Evolutionary conservation across 1,140 invertebrate genomes (phyloP).

Genomic region (Eurosta solidaginis): DNA sequence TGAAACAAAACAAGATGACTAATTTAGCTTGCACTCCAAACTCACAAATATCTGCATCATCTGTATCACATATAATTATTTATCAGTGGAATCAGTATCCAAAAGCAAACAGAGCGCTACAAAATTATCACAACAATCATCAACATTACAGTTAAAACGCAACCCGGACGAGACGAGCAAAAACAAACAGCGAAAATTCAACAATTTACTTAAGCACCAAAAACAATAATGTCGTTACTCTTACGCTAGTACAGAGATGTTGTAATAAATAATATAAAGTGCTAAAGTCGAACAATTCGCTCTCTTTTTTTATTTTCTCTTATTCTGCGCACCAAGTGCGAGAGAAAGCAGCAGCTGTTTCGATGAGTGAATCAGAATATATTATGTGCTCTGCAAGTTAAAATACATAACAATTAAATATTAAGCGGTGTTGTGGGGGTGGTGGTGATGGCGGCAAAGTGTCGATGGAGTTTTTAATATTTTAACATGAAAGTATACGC

Average conservation of each 20-base stretch:
- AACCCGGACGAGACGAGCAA: not conserved
- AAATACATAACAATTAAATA: not conserved
- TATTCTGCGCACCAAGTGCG: not conserved
- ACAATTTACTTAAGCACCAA: not conserved
- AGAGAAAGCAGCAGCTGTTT: not conserved
- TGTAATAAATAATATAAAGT: not conserved
- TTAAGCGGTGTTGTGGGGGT: not conserved
- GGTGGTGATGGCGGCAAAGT: not conserved
- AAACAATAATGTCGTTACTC: slow-evolving; percentile 7
- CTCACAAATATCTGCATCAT: slow-evolving; percentile 16
- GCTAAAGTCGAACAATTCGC: not conserved
- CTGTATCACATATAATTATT: not conserved
- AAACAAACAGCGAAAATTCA: not conserved
- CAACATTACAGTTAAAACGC: slow-evolving; percentile 6
- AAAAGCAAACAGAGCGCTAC: not conserved
- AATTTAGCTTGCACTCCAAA: not conserved
- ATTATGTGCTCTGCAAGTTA: not conserved
- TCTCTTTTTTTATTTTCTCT: slow-evolving; percentile 1
- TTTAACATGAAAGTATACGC: too few relatives aligned
- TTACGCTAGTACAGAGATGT: slow-evolving; percentile 8
- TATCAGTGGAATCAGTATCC: not conserved
- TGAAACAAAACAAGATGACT: slow-evolving; percentile 14
- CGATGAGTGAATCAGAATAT: not conserved
- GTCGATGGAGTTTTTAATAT: slow-evolving; percentile 7
- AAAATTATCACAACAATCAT: not conserved